Base-by-base conservation (phyloP, 2,797 vertebrate genomes). In the Anniella stebbinsi region DNA sequence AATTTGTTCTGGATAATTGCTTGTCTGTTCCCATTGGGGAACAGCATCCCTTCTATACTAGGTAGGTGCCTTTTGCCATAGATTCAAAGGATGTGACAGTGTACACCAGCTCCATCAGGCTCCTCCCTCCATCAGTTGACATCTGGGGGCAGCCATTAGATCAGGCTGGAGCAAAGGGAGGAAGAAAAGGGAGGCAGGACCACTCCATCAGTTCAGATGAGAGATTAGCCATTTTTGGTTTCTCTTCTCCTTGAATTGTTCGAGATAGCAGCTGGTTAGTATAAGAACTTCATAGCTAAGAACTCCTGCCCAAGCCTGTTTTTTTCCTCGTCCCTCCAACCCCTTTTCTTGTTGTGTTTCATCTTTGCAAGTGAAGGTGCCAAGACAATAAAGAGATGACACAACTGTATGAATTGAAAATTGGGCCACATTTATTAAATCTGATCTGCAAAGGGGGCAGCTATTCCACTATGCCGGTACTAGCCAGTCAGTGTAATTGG, bases 1-100 rank as follows among this genome's bases (percentile, higher is more conserved):
- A 95, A 96, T 97, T 96, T 96, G 95, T 96, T 96, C 89, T 93
- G 91, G 89, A 93, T 97, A 95, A 95, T 96, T 96, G 96, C 91
- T 93, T 88, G 88, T 80, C 76, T 93, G 86, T 92, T 91, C 91
- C 93, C 95, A 87, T 25, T 90, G 85, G 93, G 84, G 80, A 93
- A 57, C 69, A 17, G 36, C 0, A 25, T 9, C 70, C n/a, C 18
- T 95, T 90, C 63, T 5, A 54, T 85, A 86, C 89, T 80, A 36
- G 86, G 60, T 80, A 91, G 93, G 92, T 94, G 90, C 88, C 60
- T 80, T 75, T 84, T 92, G 84, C 81, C 41, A 75, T 54, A 60
- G 70, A 84, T 91, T 85, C 87, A 63, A 84, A 11, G 89, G 88
- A 77, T 81, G 80, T 81, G 45, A 13, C 18, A 60, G 76, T 48